Percentiles rank a stretch among this genome's conserved stretches.
These are phyloP conservation scores for Epizoanthus stellaris DNA, from an alignment of 92 coral and sea anemone genomes.

Conservation along the genomic window DNA sequence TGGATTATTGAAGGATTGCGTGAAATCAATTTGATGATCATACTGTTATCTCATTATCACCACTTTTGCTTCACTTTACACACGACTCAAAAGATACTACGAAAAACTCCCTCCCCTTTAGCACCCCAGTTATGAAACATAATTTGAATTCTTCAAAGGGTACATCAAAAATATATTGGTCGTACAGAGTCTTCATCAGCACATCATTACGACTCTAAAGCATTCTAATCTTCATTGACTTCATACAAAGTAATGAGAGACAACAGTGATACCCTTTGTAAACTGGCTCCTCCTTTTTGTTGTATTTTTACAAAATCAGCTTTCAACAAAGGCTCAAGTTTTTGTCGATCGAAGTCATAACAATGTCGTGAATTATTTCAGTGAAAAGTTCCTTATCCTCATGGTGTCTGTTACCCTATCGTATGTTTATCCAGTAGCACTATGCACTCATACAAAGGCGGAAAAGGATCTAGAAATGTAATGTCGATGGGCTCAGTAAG, in stretches of 20 bases:
- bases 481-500: too few relatives aligned
- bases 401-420: neutral
- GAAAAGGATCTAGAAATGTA: too few relatives aligned
- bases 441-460: neutral
- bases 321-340: neutral
- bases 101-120: neutral
- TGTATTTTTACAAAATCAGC: slow-evolving; percentile 11
- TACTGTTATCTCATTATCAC: neutral
- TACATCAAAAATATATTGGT: neutral
- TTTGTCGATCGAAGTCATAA: neutral
- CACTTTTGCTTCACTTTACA: neutral
- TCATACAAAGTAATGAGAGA: neutral
- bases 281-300: neutral
- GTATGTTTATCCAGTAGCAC: neutral
- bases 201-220: neutral
- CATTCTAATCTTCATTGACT: neutral
- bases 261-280: neutral
- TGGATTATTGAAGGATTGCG: slow-evolving; percentile 7
- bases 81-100: neutral
- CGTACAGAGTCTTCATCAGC: neutral
- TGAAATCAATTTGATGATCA: neutral
- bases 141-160: neutral
- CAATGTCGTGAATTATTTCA: neutral
- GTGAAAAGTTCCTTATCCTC: neutral
- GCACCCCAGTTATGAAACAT: neutral